A percentile compares a stretch with the other conserved stretches of the same genome.
Evolutionary conservation across 2,888 invertebrate genomes (phyloP).

Genomic region (Ophion slaviceki): DNA sequence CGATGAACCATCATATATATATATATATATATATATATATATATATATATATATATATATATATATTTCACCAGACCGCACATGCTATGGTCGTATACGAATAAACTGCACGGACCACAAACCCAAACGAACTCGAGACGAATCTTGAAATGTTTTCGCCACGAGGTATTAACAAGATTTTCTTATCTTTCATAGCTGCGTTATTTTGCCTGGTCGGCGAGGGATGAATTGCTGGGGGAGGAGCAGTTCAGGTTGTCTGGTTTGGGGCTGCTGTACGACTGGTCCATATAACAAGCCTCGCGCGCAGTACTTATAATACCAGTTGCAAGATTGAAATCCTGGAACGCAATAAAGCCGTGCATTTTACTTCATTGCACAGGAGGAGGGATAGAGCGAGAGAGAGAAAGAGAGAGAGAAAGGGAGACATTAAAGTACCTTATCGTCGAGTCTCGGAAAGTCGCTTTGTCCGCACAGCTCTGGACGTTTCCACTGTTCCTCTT

Average conservation of each 20-base stretch:
- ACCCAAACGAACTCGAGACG: conserved; percentile 8
- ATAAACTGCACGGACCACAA: too few species aligned
- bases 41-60: too few species aligned
- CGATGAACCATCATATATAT: too few species aligned
- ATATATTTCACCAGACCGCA: too few species aligned
- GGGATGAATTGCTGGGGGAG: neutral
- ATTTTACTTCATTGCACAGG: conserved; percentile 66
- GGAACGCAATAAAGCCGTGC: conserved; percentile 64
- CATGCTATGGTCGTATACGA: too few species aligned
- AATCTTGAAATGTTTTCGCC: conserved; percentile 53
- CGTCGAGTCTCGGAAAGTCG: conserved; percentile 60
- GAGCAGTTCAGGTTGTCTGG: neutral
- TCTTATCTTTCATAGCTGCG: conserved; percentile 53
- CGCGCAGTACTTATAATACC: conserved; percentile 28
- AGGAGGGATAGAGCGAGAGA: conserved; percentile 13
- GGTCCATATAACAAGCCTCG: neutral
- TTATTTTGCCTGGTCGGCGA: conserved; percentile 44
- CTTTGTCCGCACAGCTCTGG: conserved; percentile 53
- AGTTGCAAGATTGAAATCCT: conserved; percentile 62
- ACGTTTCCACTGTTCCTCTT: neutral
- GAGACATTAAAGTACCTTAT: conserved; percentile 65
- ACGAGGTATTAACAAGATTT: conserved; percentile 62
- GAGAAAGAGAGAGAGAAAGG: conserved; percentile 29
- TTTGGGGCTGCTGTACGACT: neutral
- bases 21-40: too few species aligned